Evolutionary conservation across 2,113 vertebrate genomes (phyloP).

Genomic region (Ophiodon elongatus): DNA sequence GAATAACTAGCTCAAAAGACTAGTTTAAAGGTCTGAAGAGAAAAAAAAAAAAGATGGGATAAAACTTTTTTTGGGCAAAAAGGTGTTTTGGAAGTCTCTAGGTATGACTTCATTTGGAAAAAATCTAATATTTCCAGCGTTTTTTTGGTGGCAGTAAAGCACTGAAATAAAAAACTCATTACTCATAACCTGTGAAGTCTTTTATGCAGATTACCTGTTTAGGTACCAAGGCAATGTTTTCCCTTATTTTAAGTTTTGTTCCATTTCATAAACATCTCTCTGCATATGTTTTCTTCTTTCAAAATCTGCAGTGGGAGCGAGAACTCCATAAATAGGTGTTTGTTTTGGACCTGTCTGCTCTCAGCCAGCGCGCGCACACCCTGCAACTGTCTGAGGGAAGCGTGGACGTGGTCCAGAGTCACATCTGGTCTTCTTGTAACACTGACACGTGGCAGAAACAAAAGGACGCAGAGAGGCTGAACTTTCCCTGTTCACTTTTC

Average conservation of each 20-base stretch:
- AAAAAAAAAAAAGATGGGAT: not conserved
- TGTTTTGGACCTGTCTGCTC: constrained; percentile 53
- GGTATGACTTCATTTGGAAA: constrained; percentile 15
- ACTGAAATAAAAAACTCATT: not conserved
- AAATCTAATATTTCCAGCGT: not conserved
- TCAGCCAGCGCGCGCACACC: constrained; percentile 16
- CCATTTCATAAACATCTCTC: not conserved
- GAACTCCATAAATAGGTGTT: constrained; percentile 21
- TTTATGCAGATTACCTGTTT: not conserved
- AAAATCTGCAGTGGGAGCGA: not conserved
- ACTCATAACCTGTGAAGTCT: not conserved
- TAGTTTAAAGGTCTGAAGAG: not conserved
- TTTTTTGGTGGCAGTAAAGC: not conserved
- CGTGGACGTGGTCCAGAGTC: constrained; percentile 74
- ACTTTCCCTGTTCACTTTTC: not conserved
- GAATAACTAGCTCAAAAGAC: constrained; percentile 23
- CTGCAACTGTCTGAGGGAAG: constrained; percentile 38
- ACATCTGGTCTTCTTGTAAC: constrained; percentile 82
- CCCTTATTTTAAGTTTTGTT: not conserved
- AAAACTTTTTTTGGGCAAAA: constrained; percentile 11
- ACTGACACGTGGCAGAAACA: constrained; percentile 85
- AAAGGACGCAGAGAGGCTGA: constrained; percentile 22
- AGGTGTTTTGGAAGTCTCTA: not conserved
- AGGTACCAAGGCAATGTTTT: not conserved
- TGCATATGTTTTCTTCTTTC: not conserved